Percentiles rank a stretch among this genome's conserved stretches.
Evolutionary conservation across 2,888 invertebrate species (phyloP).

Genomic region (Campoletis raptor): DNA sequence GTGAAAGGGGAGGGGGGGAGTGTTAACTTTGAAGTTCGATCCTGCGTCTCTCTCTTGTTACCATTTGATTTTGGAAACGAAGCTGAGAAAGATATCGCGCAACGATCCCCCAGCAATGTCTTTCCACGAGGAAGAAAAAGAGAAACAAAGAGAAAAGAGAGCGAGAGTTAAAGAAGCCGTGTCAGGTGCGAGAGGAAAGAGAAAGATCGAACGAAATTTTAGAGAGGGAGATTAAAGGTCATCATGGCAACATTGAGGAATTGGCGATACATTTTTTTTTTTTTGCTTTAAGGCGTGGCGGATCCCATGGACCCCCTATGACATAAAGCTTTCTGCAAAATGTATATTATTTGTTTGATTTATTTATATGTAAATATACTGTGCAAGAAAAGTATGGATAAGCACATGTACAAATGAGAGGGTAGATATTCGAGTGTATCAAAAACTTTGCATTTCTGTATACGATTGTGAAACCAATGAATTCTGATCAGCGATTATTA

Average conservation of each 20-base stretch:
- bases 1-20: neutral
- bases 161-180: neutral
- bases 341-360: neutral
- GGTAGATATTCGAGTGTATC: too few species aligned
- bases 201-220: conserved; percentile 44
- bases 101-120: conserved; percentile 39
- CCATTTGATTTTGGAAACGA: conserved; percentile 69
- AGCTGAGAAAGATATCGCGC: conserved; percentile 69
- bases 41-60: conserved; percentile 6
- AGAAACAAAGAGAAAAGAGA: neutral
- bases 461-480: neutral
- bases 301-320: too few species aligned
- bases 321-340: neutral
- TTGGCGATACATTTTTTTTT: conserved; percentile 8
- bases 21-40: conserved; percentile 28
- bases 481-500: neutral
- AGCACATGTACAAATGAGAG: too few species aligned
- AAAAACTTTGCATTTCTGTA: neutral
- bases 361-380: neutral
- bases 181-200: conserved; percentile 10
- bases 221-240: conserved; percentile 36
- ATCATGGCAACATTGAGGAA: neutral
- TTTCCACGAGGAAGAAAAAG: conserved; percentile 9
- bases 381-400: too few species aligned
- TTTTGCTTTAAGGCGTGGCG: conserved; percentile 1